A percentile compares a stretch with the other conserved stretches of the same genome.
Evolutionary conservation across 2,113 vertebrate genomes (phyloP).

Genomic region (Polypterus bichir): DNA sequence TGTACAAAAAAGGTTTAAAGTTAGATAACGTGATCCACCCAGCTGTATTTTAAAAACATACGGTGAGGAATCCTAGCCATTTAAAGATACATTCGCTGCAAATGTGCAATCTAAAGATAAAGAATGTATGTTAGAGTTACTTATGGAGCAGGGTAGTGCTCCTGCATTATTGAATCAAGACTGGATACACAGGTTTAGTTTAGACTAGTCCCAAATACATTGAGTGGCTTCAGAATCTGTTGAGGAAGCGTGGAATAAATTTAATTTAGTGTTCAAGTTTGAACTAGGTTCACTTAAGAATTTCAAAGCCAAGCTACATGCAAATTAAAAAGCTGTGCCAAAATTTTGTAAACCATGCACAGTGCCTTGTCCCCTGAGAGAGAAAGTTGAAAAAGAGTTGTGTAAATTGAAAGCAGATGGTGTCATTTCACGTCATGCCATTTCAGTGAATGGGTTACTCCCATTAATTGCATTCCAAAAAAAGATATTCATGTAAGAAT

Average conservation of each 20-base stretch:
- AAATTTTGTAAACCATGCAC: conserved; percentile 12
- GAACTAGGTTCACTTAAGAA: not conserved
- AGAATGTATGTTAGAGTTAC: not conserved
- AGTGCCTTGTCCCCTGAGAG: not conserved
- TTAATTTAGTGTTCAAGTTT: conserved; percentile 1
- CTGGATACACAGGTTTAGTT: conserved; percentile 2
- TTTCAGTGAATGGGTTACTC: too few species aligned
- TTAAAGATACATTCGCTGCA: conserved; percentile 2
- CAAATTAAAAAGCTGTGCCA: not conserved
- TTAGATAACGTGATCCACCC: not conserved
- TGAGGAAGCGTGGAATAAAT: not conserved
- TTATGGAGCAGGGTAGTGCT: conserved; percentile 6
- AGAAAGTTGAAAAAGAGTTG: not conserved
- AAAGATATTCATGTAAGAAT: too few species aligned
- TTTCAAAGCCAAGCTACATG: conserved; percentile 5
- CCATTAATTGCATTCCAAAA: too few species aligned
- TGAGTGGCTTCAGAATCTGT: not conserved
- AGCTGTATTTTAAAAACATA: conserved; percentile 8
- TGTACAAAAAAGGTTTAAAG: not conserved
- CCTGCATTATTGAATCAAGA: conserved; percentile 8
- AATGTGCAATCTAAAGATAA: not conserved
- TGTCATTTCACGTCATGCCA: not conserved
- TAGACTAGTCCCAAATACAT: conserved; percentile 4
- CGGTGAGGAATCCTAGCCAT: conserved; percentile 1
- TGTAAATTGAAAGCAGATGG: not conserved